Base-by-base conservation (phyloP, 2,113 vertebrate species). In the Ceyx melanurus region DNA sequence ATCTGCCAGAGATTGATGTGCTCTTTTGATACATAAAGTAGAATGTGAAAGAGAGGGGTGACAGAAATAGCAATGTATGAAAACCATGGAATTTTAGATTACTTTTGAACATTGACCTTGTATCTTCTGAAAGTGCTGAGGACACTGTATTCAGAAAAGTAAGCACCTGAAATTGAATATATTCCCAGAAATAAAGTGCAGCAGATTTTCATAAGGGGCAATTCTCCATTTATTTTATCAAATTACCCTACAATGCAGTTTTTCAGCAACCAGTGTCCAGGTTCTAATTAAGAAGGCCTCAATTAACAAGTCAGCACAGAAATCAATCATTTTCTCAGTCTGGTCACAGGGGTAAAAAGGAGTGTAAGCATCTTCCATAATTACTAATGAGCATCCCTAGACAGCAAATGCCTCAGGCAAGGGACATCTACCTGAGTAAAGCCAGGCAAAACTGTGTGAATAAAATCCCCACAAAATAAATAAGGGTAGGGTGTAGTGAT, bases 181-280 rank as follows among this genome's bases (percentile, higher is more conserved):
- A 66, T 23, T 91, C 31, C 74, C 25, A 91, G 51, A 93, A 94
- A 94, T 64, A 74, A 95, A 89, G 19, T 13, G 3, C 11, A 15
- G 9, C 40, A 88, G 15, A 23, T 53, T 75, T 88, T 35, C 13
- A 31, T 23, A 80, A 60, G 22, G 18, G 4, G 11, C 92, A 85
- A 87, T 35, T 54, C 25, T 77, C 35, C 4, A 46, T 96, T 95
- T 95, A 92, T 94, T 96, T 91, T 37, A 89, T 46, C 60, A 88
- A 71, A 60, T 83, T 83, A 75, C 61, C 21, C 19, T 74, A 43
- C 17, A 42, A 45, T 3, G 31, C 26, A 58, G 40, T 85, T 80
- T 89, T 82, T 77, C 68, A 94, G 84, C 86, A 58, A 82, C 43
- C 4, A 0, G 5, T 71, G 85, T 88, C 56, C 80, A 85, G 58